Evolutionary conservation across 2,113 vertebrate species (phyloP), one percentile per base, ranked within the genome.

Genomic region (Scomber scombrus): DNA sequence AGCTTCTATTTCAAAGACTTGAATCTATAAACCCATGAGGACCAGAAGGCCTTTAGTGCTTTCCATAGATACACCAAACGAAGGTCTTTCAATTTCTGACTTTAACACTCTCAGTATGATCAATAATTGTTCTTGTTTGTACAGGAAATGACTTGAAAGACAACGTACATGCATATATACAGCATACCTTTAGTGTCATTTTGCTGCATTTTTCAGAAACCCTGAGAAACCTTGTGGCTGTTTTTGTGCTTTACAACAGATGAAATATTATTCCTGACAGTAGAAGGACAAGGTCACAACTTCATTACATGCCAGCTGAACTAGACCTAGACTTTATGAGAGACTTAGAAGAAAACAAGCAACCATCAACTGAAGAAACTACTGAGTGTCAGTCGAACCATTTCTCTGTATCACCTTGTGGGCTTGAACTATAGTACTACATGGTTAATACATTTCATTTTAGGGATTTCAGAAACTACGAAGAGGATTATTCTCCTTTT

Each of bases 11-110:
- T 47, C 40, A 52, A n/a, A 47, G 31, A n/a, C 11, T 58, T 10
- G 18, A n/a, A n/a, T 51, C 46, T 31, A 40, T 23, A 47, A 54
- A 10, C 18, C 52, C 13, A 16, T 8, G 18, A 72, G 45, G 52
- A n/a, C 23, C 21, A 31, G 51, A 73, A 14, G 19, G 16, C 47
- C 19, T 62, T 58, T 21, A 58, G 74, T n/a, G 74, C 54, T 58
- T 29, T 29, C 15, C 43, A 58, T 18, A 64, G 21, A 54, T 54
- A 10, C 15, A n/a, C n/a, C 21, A 57, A 3, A 55, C 47, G 26
- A 79, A 56, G 50, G 19, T 29, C 51, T 21, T 34, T 18, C 40
- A 19, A 29, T 19, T 55, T 31, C 19, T 46, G 52, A 43, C 43
- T 26, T 23, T 4, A 54, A 18, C 52, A 54, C 3, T 21, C 5